Conservation (phyloP, 2,888 invertebrate species). For the Eudasyphora cyanicolor region DNA sequence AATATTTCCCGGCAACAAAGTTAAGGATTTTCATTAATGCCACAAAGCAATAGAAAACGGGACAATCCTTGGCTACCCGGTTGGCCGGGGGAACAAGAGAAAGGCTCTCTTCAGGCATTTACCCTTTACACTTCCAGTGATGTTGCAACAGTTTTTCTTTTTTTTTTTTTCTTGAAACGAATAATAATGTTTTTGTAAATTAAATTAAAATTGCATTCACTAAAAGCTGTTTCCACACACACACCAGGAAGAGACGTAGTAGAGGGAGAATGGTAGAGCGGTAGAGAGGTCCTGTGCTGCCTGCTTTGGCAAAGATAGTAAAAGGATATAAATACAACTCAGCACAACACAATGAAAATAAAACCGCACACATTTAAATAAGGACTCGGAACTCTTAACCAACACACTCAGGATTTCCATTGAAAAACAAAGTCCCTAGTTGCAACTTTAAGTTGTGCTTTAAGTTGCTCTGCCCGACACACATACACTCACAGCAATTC, state of each 20-base stretch:
- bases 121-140: too few relatives aligned
- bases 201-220: constrained; percentile 1
- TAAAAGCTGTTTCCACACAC: background rate
- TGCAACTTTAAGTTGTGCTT: background rate
- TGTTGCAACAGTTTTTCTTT: background rate
- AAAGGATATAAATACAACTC: constrained; percentile 54
- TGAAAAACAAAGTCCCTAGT: background rate
- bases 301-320: constrained; percentile 57
- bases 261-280: too few relatives aligned
- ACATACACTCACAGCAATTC: too few relatives aligned
- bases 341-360: background rate
- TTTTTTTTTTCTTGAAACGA: background rate
- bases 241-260: background rate
- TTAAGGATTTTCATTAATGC: constrained; percentile 55
- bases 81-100: too few relatives aligned
- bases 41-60: constrained; percentile 24
- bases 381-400: too few relatives aligned
- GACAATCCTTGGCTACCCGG: background rate
- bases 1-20: constrained; percentile 8
- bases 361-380: background rate
- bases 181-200: background rate
- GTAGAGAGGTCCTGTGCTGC: background rate
- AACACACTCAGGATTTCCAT: background rate
- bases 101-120: too few relatives aligned
- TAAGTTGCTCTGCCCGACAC: background rate